Evolutionary conservation across 1,140 invertebrate genomes (phyloP), one percentile per base, ranked within the genome.

Genomic region (Zaprionus ornatus): DNA sequence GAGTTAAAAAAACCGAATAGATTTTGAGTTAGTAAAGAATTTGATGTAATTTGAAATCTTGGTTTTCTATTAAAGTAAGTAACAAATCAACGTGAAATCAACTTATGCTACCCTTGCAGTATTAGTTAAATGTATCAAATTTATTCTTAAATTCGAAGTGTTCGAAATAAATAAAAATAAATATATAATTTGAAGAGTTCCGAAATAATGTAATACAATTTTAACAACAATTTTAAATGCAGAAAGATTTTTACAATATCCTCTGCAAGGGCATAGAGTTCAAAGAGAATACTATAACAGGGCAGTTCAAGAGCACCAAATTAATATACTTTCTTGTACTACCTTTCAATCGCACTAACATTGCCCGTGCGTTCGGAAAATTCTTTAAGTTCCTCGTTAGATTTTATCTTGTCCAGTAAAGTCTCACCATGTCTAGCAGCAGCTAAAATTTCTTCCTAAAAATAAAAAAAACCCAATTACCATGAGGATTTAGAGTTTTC

Each of bases 261-360:
- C 1, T 21, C 21, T 50, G 45, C 45, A 50, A 50, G 45, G 45
- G 45, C 62, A 45, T 37, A 69, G 35, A 74, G 15, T 35, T 61
- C 9, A 29, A 69, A 57, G 57, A 69, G 48, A 68, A 60, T 60
- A 66, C 70, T 55, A 29, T 50, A 59, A 23, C 54, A 77, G 65
- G 55, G 68, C 62, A 66, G 63, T 67, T 71, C 29, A 63, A 77
- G 19, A 67, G 61, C 50, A 70, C 72, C 72, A 73, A 59, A 62
- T 71, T 29, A 48, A 52, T 42, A 29, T 59, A 67, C 19, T 52
- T 27, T 23, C 23, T 48, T 57, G 15, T 66, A 63, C 75, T 93
- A 97, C 96, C 97, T 97, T 94, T 99, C 97, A 71, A 99, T 96
- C 62, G 98, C 96, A 70, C 97, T 96, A 55, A 99, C 97, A 94